These are phyloP conservation scores for Macrostomum cliftonense DNA, from an alignment of 2,888 invertebrate species.

Conservation along the genomic window DNA sequence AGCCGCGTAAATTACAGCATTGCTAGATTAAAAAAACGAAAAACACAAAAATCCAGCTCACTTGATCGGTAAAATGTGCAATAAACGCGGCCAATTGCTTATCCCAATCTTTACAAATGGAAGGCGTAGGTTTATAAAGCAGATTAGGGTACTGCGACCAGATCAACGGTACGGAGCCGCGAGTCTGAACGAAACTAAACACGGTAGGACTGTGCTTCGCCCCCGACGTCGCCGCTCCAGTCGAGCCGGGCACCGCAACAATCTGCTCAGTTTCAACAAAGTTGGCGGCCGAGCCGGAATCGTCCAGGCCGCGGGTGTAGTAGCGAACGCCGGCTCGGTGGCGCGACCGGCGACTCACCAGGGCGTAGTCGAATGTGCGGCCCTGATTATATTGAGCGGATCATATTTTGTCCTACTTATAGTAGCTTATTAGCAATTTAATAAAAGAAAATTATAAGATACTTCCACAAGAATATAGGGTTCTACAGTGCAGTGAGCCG, in stretches of 20 bases:
- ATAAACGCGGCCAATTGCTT: slow-evolving; percentile 50
- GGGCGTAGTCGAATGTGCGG: slow-evolving; percentile 31
- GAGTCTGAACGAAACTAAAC: slow-evolving; percentile 42
- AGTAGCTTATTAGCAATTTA: no score
- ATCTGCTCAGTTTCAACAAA: slow-evolving; percentile 86
- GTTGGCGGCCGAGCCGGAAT: slow-evolving; percentile 75
- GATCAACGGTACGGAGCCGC: slow-evolving; percentile 82
- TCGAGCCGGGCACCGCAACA: slow-evolving; percentile 19
- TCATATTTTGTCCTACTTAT: no score
- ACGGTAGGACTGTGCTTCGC: no score
- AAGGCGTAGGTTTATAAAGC: slow-evolving; percentile 42
- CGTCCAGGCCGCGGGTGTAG: slow-evolving; percentile 69
- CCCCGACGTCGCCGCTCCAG: no score
- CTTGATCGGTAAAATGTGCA: slow-evolving; percentile 49
- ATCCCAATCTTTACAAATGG: slow-evolving; percentile 20
- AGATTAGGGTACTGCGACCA: slow-evolving; percentile 86
- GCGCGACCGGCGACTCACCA: slow-evolving; percentile 69
- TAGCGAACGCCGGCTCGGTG: slow-evolving; percentile 68
- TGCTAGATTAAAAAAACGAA: no score
- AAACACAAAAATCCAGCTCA: no score
- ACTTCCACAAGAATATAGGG: no score
- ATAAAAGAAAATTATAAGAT: no score
- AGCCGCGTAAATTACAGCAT: no score
- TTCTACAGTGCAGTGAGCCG: no score
- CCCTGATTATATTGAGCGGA: no score